Conservation (phyloP, 2,797 vertebrate species). For the Heterohyrax brucei region DNA sequence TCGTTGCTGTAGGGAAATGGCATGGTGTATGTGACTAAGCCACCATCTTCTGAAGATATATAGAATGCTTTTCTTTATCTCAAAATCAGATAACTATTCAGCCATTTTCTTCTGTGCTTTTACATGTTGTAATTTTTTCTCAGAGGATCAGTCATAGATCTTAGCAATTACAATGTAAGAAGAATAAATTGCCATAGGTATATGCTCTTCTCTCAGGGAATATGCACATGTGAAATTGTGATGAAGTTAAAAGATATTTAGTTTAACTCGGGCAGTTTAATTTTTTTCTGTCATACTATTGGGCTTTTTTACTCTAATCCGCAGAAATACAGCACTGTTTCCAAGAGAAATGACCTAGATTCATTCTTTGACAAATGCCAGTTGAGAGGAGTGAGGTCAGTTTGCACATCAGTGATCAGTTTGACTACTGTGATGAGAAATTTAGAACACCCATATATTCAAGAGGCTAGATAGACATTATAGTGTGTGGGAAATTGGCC, state of each 20-base stretch:
- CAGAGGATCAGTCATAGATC: constrained; percentile 44
- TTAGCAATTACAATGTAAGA: constrained; percentile 33
- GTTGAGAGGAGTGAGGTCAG: constrained; percentile 73
- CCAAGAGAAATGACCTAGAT: constrained; percentile 79
- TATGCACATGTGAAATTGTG: constrained; percentile 52
- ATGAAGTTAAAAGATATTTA: constrained; percentile 71
- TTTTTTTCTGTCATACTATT: constrained; percentile 72
- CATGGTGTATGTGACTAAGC: background rate
- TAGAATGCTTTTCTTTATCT: constrained; percentile 44
- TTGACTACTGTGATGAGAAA: constrained; percentile 72
- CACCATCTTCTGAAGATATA: background rate
- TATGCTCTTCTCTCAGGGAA: constrained; percentile 69
- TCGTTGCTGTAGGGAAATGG: background rate
- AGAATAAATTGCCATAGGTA: constrained; percentile 57
- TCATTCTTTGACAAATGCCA: constrained; percentile 78
- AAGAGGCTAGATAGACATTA: constrained; percentile 66
- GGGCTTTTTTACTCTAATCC: constrained; percentile 76
- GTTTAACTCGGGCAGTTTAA: constrained; percentile 67
- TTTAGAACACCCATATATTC: constrained; percentile 29
- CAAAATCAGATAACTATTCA: constrained; percentile 1
- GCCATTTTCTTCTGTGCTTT: constrained; percentile 59
- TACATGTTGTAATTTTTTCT: constrained; percentile 67
- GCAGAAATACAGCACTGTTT: constrained; percentile 72
- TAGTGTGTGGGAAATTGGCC: constrained; percentile 33
- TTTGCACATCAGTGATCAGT: constrained; percentile 72